A percentile compares a stretch with the other conserved stretches of the same genome.
These are phyloP conservation scores for Caradrina kadenii DNA, from an alignment of 2,888 invertebrate genomes.

Conservation along the genomic window DNA sequence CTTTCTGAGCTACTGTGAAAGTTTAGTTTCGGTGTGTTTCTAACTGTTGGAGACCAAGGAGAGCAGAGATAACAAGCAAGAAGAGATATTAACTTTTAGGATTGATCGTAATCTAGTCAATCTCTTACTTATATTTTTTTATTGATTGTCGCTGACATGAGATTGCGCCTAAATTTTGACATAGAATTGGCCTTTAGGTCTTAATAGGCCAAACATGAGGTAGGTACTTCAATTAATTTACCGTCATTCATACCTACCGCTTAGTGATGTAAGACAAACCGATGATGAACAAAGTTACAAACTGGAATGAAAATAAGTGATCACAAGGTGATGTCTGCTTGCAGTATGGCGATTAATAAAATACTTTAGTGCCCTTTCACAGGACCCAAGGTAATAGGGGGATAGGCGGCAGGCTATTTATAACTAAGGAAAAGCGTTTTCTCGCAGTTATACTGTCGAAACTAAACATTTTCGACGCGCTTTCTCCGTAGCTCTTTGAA, in stretches of 20 bases:
- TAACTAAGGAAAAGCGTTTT: constrained; percentile 33
- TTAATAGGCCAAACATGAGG: background rate
- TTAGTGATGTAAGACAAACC: too few species aligned
- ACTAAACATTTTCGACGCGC: constrained; percentile 37
- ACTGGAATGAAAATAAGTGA: background rate
- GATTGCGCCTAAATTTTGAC: too few species aligned
- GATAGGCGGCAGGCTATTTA: constrained; percentile 28
- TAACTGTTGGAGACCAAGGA: background rate
- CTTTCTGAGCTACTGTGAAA: constrained; percentile 54
- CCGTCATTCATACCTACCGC: background rate
- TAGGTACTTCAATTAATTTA: background rate
- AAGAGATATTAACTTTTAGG: too few species aligned
- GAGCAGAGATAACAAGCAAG: too few species aligned
- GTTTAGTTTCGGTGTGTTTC: constrained; percentile 33
- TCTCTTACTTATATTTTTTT: too few species aligned
- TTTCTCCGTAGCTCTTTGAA: constrained; percentile 43
- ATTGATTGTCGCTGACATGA: too few species aligned
- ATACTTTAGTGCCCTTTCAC: background rate
- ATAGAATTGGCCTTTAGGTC: background rate
- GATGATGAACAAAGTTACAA: background rate
- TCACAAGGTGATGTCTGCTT: background rate
- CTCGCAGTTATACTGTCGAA: constrained; percentile 19
- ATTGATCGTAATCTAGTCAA: too few species aligned
- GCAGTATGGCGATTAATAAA: background rate
- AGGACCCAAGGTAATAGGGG: background rate